phyloP scores from a whole-genome alignment of 1,140 invertebrate species.

The Hermetia illucens region DNA sequence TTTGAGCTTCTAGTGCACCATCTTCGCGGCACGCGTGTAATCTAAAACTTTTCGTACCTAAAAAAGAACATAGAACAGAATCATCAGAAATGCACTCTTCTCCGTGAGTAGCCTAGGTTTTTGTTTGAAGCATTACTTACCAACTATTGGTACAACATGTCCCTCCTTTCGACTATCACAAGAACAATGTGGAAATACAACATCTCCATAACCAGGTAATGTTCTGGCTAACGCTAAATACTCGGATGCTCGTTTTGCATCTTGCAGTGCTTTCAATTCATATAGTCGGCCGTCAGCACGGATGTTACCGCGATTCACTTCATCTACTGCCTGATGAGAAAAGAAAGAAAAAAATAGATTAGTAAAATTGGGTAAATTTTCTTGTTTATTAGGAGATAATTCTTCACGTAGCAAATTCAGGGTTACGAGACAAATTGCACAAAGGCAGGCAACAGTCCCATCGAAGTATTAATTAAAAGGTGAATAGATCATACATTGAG shows the following conservation, averaged over 20 bases:
- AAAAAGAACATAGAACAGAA: conserved; percentile 1
- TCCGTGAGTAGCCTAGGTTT: not conserved
- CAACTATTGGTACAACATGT: conserved; percentile 71
- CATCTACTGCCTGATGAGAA: conserved; percentile 64
- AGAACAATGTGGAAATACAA: conserved; percentile 89
- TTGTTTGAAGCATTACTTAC: conserved; percentile 21
- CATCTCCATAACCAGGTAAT: conserved; percentile 79
- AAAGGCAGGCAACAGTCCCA: too few species aligned
- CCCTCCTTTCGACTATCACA: conserved; percentile 88
- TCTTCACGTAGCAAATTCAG: too few species aligned
- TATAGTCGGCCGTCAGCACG: conserved; percentile 79
- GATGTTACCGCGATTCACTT: conserved; percentile 86
- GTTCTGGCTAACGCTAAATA: conserved; percentile 75
- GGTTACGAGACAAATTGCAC: too few species aligned
- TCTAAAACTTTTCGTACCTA: conserved; percentile 52
- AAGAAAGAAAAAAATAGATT: not conserved
- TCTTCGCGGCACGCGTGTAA: conserved; percentile 80
- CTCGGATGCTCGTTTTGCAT: conserved; percentile 72
- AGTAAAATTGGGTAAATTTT: too few species aligned
- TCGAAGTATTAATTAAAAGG: too few species aligned
- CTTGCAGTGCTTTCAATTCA: conserved; percentile 88
- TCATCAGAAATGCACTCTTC: not conserved
- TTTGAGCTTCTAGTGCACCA: conserved; percentile 69
- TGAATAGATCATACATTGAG: too few species aligned
- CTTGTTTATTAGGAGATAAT: too few species aligned